These are phyloP conservation scores for Myxocyprinus asiaticus DNA, from an alignment of 2,113 vertebrate genomes.

Conservation along the genomic window DNA sequence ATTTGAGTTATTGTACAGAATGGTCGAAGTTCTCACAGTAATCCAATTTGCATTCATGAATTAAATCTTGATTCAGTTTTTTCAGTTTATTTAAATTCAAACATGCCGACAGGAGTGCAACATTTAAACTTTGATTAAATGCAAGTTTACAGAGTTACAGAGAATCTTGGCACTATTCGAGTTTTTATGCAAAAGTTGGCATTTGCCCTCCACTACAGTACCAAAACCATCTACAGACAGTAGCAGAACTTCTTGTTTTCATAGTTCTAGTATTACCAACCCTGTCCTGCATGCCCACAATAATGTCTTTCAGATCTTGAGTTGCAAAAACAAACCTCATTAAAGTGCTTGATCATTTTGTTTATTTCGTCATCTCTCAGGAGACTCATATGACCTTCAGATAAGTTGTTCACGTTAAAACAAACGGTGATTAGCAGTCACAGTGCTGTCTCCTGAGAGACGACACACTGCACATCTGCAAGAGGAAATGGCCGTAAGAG, in stretches of 20 bases:
- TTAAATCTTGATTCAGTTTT: too few species aligned
- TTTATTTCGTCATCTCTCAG: neutral
- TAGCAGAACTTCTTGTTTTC: slow-evolving; percentile 14
- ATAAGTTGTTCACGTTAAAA: neutral
- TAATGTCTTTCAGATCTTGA: neutral
- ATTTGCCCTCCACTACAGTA: too few species aligned
- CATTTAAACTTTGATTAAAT: too few species aligned
- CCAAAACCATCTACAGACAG: neutral
- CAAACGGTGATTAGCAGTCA: neutral
- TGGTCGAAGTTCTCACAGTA: too few species aligned
- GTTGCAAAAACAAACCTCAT: neutral
- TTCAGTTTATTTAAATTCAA: too few species aligned
- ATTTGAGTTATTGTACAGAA: too few species aligned
- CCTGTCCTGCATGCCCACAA: neutral
- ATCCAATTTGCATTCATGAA: too few species aligned
- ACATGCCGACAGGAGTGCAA: too few species aligned
- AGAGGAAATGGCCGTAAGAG: slow-evolving; percentile 7
- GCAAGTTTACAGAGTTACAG: too few species aligned
- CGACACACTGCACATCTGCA: neutral
- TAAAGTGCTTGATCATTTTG: neutral
- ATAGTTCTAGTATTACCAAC: neutral
- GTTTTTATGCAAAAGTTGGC: too few species aligned
- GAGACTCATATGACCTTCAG: neutral
- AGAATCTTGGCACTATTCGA: too few species aligned
- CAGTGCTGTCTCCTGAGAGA: neutral